phyloP scores from a whole-genome alignment of 2,113 vertebrate genomes.

The Prochilodus magdalenae region DNA sequence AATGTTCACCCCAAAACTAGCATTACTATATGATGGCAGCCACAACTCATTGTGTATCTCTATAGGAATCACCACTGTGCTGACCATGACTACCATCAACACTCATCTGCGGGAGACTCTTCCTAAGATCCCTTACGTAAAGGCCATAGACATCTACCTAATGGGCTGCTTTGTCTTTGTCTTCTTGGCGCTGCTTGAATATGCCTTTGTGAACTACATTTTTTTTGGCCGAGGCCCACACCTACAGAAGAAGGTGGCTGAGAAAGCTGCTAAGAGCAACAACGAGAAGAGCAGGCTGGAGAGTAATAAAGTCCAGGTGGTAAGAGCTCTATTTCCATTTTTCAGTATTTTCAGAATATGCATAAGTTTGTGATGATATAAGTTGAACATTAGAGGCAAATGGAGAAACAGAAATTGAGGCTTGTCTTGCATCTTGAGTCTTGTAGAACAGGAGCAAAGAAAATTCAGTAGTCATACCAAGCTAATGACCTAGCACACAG shows the following conservation, averaged over 20 bases:
- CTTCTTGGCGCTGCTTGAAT: slow-evolving; percentile 92
- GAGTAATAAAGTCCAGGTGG: slow-evolving; percentile 73
- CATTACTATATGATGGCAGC: neutral
- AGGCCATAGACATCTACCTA: slow-evolving; percentile 93
- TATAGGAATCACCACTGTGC: slow-evolving; percentile 91
- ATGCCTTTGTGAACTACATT: slow-evolving; percentile 95
- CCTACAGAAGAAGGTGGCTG: slow-evolving; percentile 85
- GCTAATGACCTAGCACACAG: too few species aligned
- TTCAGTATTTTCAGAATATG: neutral
- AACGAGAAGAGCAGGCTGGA: slow-evolving; percentile 73
- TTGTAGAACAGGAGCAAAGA: too few species aligned
- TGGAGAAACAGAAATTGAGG: neutral
- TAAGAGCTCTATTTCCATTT: neutral
- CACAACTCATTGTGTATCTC: slow-evolving; percentile 40
- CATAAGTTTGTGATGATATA: too few species aligned
- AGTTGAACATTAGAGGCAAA: too few species aligned
- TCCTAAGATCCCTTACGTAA: slow-evolving; percentile 94
- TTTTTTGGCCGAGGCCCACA: slow-evolving; percentile 95
- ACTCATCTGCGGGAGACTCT: slow-evolving; percentile 93
- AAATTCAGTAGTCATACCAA: too few species aligned
- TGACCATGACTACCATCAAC: slow-evolving; percentile 97
- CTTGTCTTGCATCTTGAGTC: too few species aligned
- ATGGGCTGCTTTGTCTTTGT: slow-evolving; percentile 97
- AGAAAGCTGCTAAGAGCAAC: slow-evolving; percentile 80
- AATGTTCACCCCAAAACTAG: neutral